These are phyloP conservation scores for Labrus mixtus DNA, from an alignment of 2,113 vertebrate genomes.

Conservation along the genomic window DNA sequence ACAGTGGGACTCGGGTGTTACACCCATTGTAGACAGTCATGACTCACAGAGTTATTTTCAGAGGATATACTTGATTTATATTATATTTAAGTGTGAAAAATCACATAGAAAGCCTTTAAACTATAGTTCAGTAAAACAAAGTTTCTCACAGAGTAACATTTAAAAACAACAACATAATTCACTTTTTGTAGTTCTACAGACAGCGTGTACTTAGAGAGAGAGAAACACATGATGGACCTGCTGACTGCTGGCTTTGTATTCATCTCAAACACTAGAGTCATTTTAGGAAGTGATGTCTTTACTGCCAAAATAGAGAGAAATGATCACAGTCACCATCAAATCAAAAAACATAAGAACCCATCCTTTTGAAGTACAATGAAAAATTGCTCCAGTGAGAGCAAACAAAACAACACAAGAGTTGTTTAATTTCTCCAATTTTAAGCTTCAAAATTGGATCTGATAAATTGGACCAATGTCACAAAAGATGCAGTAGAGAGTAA, in stretches of 20 bases:
- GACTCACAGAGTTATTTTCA: no score
- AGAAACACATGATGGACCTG: neutral
- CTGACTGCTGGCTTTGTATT: neutral
- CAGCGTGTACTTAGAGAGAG: neutral
- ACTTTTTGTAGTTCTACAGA: neutral
- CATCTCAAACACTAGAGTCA: neutral
- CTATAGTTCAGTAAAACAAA: neutral
- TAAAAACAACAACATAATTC: neutral
- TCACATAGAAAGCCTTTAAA: slow-evolving; percentile 7
- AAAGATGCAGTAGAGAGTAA: neutral
- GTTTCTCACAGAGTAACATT: neutral
- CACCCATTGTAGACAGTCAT: no score
- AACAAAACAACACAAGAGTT: neutral
- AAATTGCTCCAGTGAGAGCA: neutral
- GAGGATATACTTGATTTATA: no score
- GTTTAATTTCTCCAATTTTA: neutral
- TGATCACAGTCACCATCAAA: neutral
- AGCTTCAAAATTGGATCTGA: neutral
- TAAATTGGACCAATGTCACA: neutral
- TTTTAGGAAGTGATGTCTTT: neutral
- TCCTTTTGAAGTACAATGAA: neutral
- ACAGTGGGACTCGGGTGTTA: no score
- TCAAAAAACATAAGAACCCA: neutral
- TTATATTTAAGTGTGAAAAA: no score
- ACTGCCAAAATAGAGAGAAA: neutral